Evolutionary conservation across 2,797 vertebrate species (phyloP).

Genomic region (Myioborus melanocephalus): DNA sequence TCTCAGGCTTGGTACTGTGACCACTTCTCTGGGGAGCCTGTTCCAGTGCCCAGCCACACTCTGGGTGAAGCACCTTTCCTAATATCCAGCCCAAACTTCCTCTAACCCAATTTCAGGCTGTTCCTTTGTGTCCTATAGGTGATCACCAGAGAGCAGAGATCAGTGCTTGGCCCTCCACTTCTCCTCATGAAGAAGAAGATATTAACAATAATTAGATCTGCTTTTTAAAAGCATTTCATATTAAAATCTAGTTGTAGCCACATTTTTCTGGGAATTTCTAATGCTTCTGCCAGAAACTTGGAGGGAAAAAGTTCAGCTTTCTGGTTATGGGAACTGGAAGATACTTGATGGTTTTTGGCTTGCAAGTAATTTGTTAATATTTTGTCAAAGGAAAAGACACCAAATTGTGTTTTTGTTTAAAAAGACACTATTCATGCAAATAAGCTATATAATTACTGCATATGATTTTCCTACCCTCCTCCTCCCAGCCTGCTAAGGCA

Average conservation of each 20-base stretch:
- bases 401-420: background rate
- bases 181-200: background rate
- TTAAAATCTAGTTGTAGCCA: background rate
- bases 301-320: background rate
- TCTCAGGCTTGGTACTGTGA: background rate
- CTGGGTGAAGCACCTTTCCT: background rate
- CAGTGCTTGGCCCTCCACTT: background rate
- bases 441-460: background rate
- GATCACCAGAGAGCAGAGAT: background rate
- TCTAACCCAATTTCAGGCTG: background rate
- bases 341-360: background rate
- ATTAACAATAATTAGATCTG: background rate
- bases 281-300: background rate
- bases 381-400: background rate
- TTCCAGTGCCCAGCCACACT: rapidly evolving
- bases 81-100: background rate
- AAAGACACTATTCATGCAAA: background rate
- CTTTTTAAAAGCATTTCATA: background rate
- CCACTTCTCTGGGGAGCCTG: background rate
- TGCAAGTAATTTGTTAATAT: background rate
- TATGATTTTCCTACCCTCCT: background rate
- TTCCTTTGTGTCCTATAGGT: background rate
- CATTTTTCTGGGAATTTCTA: background rate
- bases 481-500: background rate
- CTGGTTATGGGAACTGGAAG: background rate